phyloP scores from a whole-genome alignment of 2,113 vertebrate genomes.

The Muntiacus reevesi region DNA sequence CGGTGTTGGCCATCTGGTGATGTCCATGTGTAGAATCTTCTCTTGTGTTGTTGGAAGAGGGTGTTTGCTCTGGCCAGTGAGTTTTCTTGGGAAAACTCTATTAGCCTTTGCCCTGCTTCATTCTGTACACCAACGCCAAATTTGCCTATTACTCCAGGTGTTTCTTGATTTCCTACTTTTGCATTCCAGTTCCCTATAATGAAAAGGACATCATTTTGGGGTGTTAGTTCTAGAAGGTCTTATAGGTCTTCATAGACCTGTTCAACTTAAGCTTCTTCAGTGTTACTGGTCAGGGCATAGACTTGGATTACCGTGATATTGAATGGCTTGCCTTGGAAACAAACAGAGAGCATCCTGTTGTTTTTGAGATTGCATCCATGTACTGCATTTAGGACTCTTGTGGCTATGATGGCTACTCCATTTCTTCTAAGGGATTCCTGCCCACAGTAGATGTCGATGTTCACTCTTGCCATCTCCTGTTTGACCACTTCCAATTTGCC shows the following conservation, averaged over 20 bases:
- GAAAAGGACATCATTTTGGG: background rate
- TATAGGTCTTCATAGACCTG: background rate
- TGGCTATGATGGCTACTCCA: background rate
- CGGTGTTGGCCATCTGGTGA: background rate
- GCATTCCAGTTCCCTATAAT: background rate
- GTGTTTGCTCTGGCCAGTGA: background rate
- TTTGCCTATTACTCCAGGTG: background rate
- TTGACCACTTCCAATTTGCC: background rate
- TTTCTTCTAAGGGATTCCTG: background rate
- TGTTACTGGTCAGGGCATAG: background rate
- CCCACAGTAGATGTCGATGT: background rate
- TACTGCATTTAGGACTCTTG: background rate
- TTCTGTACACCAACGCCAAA: background rate
- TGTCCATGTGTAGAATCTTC: background rate
- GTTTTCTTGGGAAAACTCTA: background rate
- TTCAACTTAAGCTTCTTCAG: background rate
- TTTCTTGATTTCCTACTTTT: background rate
- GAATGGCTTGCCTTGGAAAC: background rate
- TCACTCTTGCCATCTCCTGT: background rate
- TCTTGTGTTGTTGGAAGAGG: background rate
- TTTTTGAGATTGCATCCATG: background rate
- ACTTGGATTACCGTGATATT: background rate
- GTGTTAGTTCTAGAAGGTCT: background rate
- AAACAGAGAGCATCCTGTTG: background rate
- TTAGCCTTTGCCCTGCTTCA: background rate